phyloP scores from a whole-genome alignment of 2,888 invertebrate genomes.

The Tetanocera ferruginea region DNA sequence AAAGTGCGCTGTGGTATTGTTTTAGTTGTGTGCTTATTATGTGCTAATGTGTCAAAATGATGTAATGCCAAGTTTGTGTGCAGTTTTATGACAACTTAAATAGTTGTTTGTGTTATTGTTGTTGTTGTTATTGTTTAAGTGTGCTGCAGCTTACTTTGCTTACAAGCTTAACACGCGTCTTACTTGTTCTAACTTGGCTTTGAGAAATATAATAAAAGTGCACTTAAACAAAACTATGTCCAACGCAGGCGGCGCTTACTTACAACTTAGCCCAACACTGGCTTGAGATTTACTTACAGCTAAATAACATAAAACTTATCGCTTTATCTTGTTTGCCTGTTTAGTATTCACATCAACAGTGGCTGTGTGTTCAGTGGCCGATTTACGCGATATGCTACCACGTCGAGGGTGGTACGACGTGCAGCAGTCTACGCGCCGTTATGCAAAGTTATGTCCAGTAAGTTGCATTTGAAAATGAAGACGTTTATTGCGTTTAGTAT shows the following conservation, averaged over 20 bases:
- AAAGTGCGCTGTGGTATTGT: background rate
- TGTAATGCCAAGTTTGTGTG: background rate
- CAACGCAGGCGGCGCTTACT: background rate
- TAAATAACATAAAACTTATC: background rate
- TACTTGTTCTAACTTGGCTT: too few species aligned
- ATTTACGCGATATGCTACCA: slow-evolving; percentile 59
- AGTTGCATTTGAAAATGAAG: background rate
- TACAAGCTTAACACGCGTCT: too few species aligned
- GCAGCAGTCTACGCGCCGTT: slow-evolving; percentile 66
- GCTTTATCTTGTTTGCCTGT: background rate
- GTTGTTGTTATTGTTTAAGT: background rate
- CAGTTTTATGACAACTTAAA: background rate
- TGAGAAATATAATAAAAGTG: too few species aligned
- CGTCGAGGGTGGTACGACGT: slow-evolving; percentile 68
- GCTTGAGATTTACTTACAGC: background rate
- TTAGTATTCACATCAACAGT: background rate
- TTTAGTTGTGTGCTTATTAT: background rate
- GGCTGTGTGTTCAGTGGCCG: slow-evolving; percentile 17
- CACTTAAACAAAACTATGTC: too few species aligned
- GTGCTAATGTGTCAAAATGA: background rate
- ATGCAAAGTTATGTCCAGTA: slow-evolving; percentile 61
- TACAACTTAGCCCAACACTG: background rate
- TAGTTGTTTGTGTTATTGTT: background rate
- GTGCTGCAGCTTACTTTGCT: too few species aligned
- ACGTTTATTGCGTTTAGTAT: background rate